Percentiles rank a stretch among this genome's conserved stretches.
Evolutionary conservation across 2,797 vertebrate genomes (phyloP).

Genomic region (Paratrypauchen microcephalus): DNA sequence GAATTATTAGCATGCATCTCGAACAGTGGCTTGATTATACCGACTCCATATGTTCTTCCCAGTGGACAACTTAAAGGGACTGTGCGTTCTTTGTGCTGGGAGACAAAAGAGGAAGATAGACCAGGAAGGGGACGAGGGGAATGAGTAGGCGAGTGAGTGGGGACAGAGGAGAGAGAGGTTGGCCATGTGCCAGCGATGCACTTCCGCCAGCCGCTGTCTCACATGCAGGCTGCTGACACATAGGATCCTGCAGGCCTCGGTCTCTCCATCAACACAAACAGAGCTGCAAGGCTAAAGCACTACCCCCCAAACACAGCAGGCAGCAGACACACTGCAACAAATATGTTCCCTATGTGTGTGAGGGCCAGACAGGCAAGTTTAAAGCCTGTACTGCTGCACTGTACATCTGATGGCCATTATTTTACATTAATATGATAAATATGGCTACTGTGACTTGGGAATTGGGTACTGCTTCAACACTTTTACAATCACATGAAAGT

Average conservation of each 20-base stretch:
- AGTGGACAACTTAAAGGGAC: conserved; percentile 54
- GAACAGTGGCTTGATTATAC: conserved; percentile 48
- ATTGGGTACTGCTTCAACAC: neutral
- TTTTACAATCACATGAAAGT: neutral
- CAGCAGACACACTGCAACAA: conserved; percentile 25
- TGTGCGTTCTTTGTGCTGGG: conserved; percentile 59
- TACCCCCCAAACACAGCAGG: conserved; percentile 8
- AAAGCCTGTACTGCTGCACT: neutral
- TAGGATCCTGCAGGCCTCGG: conserved; percentile 71
- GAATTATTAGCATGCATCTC: conserved; percentile 31
- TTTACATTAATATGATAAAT: neutral
- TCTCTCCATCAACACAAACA: conserved; percentile 60
- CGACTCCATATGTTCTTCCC: conserved; percentile 53
- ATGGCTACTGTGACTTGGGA: neutral
- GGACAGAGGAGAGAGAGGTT: conserved; percentile 28
- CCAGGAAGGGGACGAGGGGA: conserved; percentile 62
- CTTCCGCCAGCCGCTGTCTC: conserved; percentile 70
- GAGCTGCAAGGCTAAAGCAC: conserved; percentile 49
- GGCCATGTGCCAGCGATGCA: conserved; percentile 75
- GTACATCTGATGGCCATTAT: neutral
- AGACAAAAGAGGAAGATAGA: conserved; percentile 74
- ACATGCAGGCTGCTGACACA: conserved; percentile 74
- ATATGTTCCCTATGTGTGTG: conserved; percentile 10
- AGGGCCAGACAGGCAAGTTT: neutral
- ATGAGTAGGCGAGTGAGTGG: conserved; percentile 26